These are phyloP conservation scores for Drosophila obscura DNA, from an alignment of 1,140 invertebrate genomes.

Conservation along the genomic window DNA sequence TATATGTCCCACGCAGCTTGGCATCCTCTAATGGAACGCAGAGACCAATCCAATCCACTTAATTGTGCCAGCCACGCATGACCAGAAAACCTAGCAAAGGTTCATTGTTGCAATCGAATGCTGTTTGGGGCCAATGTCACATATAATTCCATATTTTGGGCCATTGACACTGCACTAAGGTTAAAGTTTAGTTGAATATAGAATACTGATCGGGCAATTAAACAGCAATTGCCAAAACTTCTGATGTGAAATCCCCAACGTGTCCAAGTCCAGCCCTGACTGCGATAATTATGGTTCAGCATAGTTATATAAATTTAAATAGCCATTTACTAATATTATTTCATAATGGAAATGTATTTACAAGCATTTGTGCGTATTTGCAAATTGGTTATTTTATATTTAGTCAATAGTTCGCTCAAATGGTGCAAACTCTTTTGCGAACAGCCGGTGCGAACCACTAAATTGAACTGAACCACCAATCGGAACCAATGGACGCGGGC, in stretches of 20 bases:
- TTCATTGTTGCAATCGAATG: conserved; percentile 74
- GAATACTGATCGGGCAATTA: conserved; percentile 59
- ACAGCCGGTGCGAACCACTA: too few relatives aligned
- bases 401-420: too few relatives aligned
- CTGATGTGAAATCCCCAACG: conserved; percentile 32
- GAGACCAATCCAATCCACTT: conserved; percentile 48
- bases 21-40: conserved; percentile 23
- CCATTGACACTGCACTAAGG: conserved; percentile 66
- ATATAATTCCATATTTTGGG: conserved; percentile 68
- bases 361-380: too few relatives aligned
- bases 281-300: conserved; percentile 5
- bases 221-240: conserved; percentile 54
- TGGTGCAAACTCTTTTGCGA: neutral
- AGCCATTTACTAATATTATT: too few relatives aligned
- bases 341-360: too few relatives aligned
- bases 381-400: too few relatives aligned
- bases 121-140: conserved; percentile 74
- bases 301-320: too few relatives aligned
- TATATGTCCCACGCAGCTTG: conserved; percentile 48
- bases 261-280: conserved; percentile 8
- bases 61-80: conserved; percentile 70
- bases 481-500: conserved; percentile 64
- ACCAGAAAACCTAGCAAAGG: conserved; percentile 66
- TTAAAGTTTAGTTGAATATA: conserved; percentile 43
- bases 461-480: neutral